Conservation (phyloP, 2,113 vertebrate genomes). For the Gallinago jamesoni region DNA sequence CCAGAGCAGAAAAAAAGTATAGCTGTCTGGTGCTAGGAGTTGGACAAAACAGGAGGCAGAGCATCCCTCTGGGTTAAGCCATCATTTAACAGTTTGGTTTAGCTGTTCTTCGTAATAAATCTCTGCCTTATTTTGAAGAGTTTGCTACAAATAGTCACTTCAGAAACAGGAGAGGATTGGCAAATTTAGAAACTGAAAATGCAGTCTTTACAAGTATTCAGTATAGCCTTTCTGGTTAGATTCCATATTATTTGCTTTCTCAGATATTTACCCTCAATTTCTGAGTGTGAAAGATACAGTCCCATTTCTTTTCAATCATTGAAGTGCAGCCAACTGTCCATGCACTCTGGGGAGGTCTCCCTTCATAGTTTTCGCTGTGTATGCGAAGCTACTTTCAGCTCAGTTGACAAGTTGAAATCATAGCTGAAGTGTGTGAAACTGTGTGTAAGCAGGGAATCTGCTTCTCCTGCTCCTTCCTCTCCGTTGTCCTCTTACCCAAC, state of each 20-base stretch:
- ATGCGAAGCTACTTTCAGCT: background rate
- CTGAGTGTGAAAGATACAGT: background rate
- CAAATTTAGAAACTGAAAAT: background rate
- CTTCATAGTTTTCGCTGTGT: background rate
- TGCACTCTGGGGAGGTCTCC: background rate
- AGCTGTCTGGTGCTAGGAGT: background rate
- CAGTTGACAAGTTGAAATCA: background rate
- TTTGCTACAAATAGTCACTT: background rate
- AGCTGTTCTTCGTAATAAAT: background rate
- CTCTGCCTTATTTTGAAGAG: background rate
- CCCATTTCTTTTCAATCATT: background rate
- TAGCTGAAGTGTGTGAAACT: background rate
- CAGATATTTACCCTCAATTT: background rate
- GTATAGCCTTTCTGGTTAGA: background rate
- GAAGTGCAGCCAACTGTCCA: background rate
- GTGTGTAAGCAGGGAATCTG: background rate
- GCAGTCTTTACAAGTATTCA: background rate
- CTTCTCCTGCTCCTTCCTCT: background rate
- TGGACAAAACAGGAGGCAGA: background rate
- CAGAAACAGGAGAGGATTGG: background rate
- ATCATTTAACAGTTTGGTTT: background rate
- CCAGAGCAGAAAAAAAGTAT: background rate
- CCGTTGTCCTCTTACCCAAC: background rate
- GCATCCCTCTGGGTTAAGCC: background rate
- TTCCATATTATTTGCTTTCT: background rate